Base-by-base conservation (phyloP, 2,113 vertebrate species). In the Neopipo cinnamomea region DNA sequence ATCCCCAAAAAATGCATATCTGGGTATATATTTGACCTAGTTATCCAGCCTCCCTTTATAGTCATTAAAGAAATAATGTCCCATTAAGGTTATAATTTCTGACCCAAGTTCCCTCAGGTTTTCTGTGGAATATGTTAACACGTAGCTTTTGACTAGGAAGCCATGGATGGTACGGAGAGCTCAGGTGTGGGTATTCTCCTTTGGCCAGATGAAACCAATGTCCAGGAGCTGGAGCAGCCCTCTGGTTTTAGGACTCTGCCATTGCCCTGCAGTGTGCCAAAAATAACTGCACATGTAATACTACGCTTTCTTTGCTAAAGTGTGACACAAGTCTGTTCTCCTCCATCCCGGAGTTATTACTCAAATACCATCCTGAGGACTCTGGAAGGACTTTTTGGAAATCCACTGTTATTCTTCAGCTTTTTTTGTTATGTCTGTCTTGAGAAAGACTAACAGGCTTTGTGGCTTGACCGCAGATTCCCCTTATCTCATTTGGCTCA, bases 391-490 rank as follows among this genome's bases (percentile, higher is more conserved):
- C 37, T 67, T 63, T 91, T 86, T 91, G 37, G 73, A 82, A 92
- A 71, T 49, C 52, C 3, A 2, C 11, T 86, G 39, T 53, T 71
- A 30, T 41, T 77, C 14, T 84, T 82, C 49, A 70, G 61, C 28
- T 44, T 56, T 90, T 83, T 91, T 47, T 52, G 8, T 82, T 63
- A 16, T 9, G 6, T 42, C 44, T 78, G 12, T 41, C 65, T 74
- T 83, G 70, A 95, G 55, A 83, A 37, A 73, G 66, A 85, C 28
- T 61, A 82, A 76, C 49, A 24, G 0, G 0, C 8, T 81, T 65
- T 58, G 49, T 62, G 74, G 53, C 81, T 83, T 96, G 89, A 91
- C 89, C 91, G 58, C 53, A 83, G 46, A 49, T 93, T 89, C 58
- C 53, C 41, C 35, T 85, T 58, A 27, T 85, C 39, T 87, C 50